Base-by-base conservation (phyloP, 2,888 invertebrate species). In the Cephalotes varians region DNA sequence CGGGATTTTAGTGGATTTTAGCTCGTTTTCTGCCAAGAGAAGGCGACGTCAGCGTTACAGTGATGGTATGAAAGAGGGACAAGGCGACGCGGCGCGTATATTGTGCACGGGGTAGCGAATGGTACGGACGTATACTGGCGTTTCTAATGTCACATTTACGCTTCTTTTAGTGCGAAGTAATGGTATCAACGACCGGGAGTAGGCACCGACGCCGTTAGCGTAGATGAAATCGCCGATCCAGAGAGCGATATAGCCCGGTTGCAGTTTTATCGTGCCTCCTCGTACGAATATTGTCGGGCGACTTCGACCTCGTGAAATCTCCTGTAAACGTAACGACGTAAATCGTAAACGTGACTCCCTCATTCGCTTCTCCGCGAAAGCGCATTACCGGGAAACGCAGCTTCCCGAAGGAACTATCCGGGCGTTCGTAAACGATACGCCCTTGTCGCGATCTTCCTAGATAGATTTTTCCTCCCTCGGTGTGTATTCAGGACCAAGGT, bases 101-200 rank as follows among this genome's bases (percentile, higher is more conserved):
- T 60, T n/a, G 44, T 10, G 34, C 9, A 15, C 25, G 25, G 25
- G 25, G 2, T 25, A 37, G 49, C n/a, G 12, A 54, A 34, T 37
- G 25, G 37, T 34, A 21, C 49, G 31, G 31, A 31, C 31, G 54
- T 49, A 44, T 81, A 85, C 79, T 84, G 64, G 84, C 73, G 54
- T 21, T 81, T 86, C 87, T 90, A 90, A 88, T 86, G 81, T 77
- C 72, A 77, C 87, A 83, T 90, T 90, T 89, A 89, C 86, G 87
- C 76, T 88, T 79, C 88, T 88, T 91, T 91, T 90, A 91, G 83
- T 83, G 82, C 86, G 54, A 74, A 83, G 86, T 92, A 90, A 91
- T 91, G 87, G 81, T 87, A 90, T 91, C 86, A 88, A 72, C 90
- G 86, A 88, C 88, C 85, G 86, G 71, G 7, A 40, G 79, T 89